These are phyloP conservation scores for Agrenia bidenticulata DNA, from an alignment of 2,888 invertebrate species.

Conservation along the genomic window DNA sequence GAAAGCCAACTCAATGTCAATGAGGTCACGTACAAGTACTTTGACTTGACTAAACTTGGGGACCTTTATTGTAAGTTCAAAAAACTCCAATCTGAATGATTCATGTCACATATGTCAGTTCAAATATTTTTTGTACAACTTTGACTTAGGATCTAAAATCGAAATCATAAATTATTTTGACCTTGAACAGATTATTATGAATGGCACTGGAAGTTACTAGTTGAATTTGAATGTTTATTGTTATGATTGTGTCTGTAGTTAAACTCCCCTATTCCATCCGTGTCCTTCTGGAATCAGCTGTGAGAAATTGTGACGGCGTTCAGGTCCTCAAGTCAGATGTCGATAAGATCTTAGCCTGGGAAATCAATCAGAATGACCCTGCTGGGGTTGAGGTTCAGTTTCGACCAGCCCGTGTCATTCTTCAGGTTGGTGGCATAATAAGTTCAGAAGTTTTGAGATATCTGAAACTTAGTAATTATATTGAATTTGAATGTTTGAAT, in stretches of 20 bases:
- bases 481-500: conserved; percentile 4
- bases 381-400: conserved; percentile 89
- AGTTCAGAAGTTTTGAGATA: not conserved
- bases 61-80: conserved; percentile 28
- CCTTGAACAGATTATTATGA: not conserved
- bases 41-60: conserved; percentile 31
- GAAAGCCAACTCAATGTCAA: conserved; percentile 24
- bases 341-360: conserved; percentile 84
- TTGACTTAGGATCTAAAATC: too few relatives aligned
- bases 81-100: too few relatives aligned
- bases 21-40: conserved; percentile 33
- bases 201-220: not conserved
- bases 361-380: conserved; percentile 67
- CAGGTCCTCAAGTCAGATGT: conserved; percentile 85
- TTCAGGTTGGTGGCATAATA: conserved; percentile 68
- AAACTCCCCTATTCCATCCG: conserved; percentile 85
- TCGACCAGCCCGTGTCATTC: conserved; percentile 90
- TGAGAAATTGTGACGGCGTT: conserved; percentile 94
- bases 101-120: too few relatives aligned
- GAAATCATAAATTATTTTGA: conserved; percentile 2
- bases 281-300: conserved; percentile 89
- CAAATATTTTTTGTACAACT: too few relatives aligned
- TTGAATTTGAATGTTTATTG: too few relatives aligned
- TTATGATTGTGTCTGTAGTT: conserved; percentile 3
- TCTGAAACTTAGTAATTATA: not conserved